Evolutionary conservation across 1,140 invertebrate genomes (phyloP), one percentile per base, ranked within the genome.

Genomic region (Macrosteles quadrilineatus): DNA sequence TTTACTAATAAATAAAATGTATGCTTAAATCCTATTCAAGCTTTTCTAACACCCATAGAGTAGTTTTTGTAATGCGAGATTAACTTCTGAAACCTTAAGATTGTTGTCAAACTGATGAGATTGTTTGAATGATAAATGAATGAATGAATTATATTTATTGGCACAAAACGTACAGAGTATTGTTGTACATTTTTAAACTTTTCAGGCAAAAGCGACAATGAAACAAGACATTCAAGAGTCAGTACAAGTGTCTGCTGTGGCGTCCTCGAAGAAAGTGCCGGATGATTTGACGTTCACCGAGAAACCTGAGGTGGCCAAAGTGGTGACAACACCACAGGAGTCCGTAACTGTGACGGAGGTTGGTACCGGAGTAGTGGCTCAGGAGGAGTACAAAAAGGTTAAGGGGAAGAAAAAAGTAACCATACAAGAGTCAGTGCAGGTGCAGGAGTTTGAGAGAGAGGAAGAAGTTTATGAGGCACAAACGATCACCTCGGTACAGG

Each of bases 221-320:
- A 71, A 62, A 29, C 55, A 69, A 29, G 74, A 75, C 40, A 63
- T 75, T 43, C 85, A 85, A 73, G 85, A 88, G 72, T 79, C 86
- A 65, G 78, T 90, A 2, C 80, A 81, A 72, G 88, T 86, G n/a
- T 84, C 86, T 71, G 87, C 87, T 69, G 82, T 84, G 53, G 85
- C 87, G 67, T 84, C 85, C 11, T 79, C 85, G 67, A 90, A 87
- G 74, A 87, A 87, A 69, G 84, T 88, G 32, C 84, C 85, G 72
- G 85, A 78, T 27, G 71, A 87, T 43, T 83, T 71, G 29, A 62
- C 70, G 3, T 68, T 85, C 64, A 72, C 78, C 62, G 78, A 78
- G 55, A 71, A 77, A 43, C 82, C 83, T 36, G 72, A 74, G 4
- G 71, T 70, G 23, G 75, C 73, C 4, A 50, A 59, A 21, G 64